Base-by-base conservation (phyloP, 2,888 invertebrate genomes). In the Parthenolecanium corni region DNA sequence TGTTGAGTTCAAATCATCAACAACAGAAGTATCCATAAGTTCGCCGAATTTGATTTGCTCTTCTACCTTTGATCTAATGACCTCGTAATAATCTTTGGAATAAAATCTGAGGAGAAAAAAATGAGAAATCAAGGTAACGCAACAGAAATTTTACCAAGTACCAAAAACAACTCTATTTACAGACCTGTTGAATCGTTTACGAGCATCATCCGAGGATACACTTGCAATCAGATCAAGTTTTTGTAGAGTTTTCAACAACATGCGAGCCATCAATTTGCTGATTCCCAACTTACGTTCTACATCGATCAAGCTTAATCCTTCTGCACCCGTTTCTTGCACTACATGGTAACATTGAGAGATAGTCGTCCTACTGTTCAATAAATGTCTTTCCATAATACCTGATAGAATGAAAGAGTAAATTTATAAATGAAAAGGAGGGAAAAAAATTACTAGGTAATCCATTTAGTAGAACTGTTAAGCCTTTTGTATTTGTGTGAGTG, bases 111-210 rank as follows among this genome's bases (percentile, higher is more conserved):
- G 21, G 14, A 16, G 14, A 6, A 52, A 52, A 2, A 31, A 9
- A 6, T 31, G 31, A 31, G 9, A 31, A 31, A 31, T 31, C 31
- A 31, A n/a, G n/a, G n/a, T 31, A 31, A 31, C 31, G 4, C n/a
- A n/a, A n/a, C n/a, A n/a, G n/a, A n/a, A n/a, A n/a, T n/a, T n/a
- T n/a, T n/a, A n/a, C n/a, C n/a, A n/a, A n/a, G n/a, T n/a, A n/a
- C n/a, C n/a, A n/a, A n/a, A n/a, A n/a, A n/a, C n/a, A n/a, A 40
- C 76, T 74, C 1, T 79, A 76, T 6, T 75, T 68, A 65, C 67
- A 71, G 36, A 61, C 61, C 51, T 49, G 20, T 49, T 49, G 38
- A 31, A 49, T 23, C 61, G 38, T 36, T 61, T 47, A 31, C 51
- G 49, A 38, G 49, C 61, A 12, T 61, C 49, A 36, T 61, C 61